These are phyloP conservation scores for Huso huso DNA, from an alignment of 2,797 vertebrate species.

Conservation along the genomic window DNA sequence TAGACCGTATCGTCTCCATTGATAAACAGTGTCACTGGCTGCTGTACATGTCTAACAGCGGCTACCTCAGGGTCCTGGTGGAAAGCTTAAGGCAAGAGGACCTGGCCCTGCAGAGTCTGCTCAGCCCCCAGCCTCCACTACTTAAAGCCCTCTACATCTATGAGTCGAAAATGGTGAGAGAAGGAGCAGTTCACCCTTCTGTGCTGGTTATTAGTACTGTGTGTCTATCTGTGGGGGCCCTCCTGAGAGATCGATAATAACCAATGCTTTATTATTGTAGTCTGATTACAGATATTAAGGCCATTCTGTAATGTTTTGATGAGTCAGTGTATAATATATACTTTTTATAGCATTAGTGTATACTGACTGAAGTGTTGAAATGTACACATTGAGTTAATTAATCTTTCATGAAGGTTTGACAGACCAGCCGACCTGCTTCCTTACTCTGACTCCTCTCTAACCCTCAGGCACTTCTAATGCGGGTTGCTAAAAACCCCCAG, in stretches of 20 bases:
- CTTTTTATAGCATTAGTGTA: too few species aligned
- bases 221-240: neutral
- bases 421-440: neutral
- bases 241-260: too few species aligned
- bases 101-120: conserved; percentile 73
- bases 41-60: conserved; percentile 85
- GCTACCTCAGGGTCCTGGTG: conserved; percentile 89
- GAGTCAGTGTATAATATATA: too few species aligned
- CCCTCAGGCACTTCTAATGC: conserved; percentile 81
- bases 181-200: neutral
- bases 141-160: conserved; percentile 93
- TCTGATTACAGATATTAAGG: too few species aligned
- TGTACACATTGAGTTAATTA: too few species aligned
- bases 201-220: neutral
- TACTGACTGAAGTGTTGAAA: too few species aligned
- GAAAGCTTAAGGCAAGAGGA: conserved; percentile 89
- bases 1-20: conserved; percentile 89
- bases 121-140: conserved; percentile 85
- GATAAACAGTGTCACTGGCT: conserved; percentile 94
- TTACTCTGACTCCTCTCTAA: neutral
- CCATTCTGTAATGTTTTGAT: too few species aligned
- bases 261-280: too few species aligned
- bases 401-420: neutral
- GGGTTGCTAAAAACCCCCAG: conserved; percentile 84
- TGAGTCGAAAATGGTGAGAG: conserved; percentile 91